Percentiles rank a stretch among this genome's conserved stretches.
phyloP scores from a whole-genome alignment of 1,140 invertebrate genomes.

The Cyclina sinensis region DNA sequence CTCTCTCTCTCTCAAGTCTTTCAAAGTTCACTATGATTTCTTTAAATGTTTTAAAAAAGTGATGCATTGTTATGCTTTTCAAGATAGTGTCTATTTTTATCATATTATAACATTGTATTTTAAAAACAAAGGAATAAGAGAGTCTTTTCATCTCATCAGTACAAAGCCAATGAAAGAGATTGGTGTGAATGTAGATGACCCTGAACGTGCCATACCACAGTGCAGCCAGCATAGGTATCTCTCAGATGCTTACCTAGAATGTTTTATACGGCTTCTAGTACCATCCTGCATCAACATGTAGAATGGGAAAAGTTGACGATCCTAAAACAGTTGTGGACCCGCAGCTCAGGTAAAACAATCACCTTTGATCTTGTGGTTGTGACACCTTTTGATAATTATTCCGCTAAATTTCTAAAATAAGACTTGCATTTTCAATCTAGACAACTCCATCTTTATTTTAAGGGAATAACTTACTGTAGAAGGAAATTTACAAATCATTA shows the following conservation, averaged over 20 bases:
- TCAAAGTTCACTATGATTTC: too few species aligned
- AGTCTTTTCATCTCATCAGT: not conserved
- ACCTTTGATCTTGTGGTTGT: too few species aligned
- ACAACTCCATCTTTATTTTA: too few species aligned
- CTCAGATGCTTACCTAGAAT: constrained; percentile 82
- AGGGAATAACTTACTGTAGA: too few species aligned
- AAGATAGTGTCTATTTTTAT: too few species aligned
- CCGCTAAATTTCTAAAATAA: too few species aligned
- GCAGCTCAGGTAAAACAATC: constrained; percentile 86
- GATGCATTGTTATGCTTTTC: too few species aligned
- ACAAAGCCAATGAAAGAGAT: constrained; percentile 32
- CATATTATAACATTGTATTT: not conserved
- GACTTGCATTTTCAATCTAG: too few species aligned
- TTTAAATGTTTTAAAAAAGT: too few species aligned
- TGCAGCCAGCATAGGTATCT: constrained; percentile 36
- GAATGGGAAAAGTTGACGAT: constrained; percentile 96
- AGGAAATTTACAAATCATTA: too few species aligned
- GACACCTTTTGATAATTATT: too few species aligned
- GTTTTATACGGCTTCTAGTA: constrained; percentile 86
- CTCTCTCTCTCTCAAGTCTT: too few species aligned
- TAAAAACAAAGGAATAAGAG: constrained; percentile 15
- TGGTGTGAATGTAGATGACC: constrained; percentile 10
- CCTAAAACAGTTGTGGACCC: constrained; percentile 95
- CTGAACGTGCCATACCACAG: not conserved
- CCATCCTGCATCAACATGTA: constrained; percentile 95